Evolutionary conservation across 2,797 vertebrate species (phyloP), one percentile per base, ranked within the genome.

Genomic region (Pterois miles): DNA sequence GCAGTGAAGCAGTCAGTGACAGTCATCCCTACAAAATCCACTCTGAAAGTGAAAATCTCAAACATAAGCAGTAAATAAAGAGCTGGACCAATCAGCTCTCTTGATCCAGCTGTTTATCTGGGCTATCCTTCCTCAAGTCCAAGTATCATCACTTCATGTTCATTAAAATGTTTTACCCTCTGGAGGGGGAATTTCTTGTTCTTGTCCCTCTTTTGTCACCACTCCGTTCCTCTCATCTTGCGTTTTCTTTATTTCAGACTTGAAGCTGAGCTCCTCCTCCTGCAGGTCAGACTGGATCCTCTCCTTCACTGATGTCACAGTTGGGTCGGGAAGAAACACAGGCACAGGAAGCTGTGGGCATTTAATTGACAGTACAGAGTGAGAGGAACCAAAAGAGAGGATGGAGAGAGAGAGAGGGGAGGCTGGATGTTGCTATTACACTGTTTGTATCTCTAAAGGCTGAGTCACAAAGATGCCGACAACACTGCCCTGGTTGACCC

Each of bases 291-390:
- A 14, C 14, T 20, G 36, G 4, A 16, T 36, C 8, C 0, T 22
- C 43, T 62, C 14, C 10, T 54, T 22, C 13, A 2, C 3, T 18
- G 36, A 1, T 40, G 23, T 53, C 12, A 1, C 16, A 0, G 9
- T 1, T 8, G 48, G 8, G 0, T 77, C 38, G 0, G 80, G 57
- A 10, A 91, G 40, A 22, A 88, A 63, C 43, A 88, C 3, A 1
- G 90, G 88, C 1, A 90, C 87, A 20, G 85, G 90, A 33, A 91
- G 71, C 90, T 90, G 74, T 1, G 40, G 40, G 31, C 22, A 14
- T 6, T 60, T 36, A 25, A 50, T 58, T 31, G 25, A 70, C 20
- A 46, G 20, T 57, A 57, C 34, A 43, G 1, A 38, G 40, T 18
- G 40, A 64, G 40, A 52, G 46, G 1, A 34, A 52, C n/a, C n/a